Evolutionary conservation across 2,797 vertebrate species (phyloP).

Genomic region (Myiotriccus ornatus): DNA sequence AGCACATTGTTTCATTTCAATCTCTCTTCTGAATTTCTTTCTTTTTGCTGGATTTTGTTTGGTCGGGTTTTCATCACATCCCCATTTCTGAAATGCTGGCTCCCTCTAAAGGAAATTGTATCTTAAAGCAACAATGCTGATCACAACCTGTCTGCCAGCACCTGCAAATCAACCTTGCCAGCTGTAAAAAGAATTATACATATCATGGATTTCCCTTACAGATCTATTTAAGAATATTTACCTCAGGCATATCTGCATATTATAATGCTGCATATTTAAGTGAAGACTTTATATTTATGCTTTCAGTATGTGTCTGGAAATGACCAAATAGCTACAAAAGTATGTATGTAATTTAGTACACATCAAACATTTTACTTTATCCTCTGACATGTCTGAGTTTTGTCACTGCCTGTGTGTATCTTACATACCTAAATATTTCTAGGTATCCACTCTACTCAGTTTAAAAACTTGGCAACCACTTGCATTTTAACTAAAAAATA

Average conservation of each 20-base stretch:
- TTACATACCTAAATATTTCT: neutral
- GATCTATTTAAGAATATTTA: neutral
- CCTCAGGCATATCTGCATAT: neutral
- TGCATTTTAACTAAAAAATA: neutral
- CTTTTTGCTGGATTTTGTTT: neutral
- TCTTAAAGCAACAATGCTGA: neutral
- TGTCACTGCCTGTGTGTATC: neutral
- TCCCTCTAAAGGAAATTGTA: constrained; percentile 60
- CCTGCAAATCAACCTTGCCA: neutral
- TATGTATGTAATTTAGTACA: neutral
- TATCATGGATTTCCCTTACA: neutral
- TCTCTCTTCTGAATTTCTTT: neutral
- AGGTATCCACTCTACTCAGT: neutral
- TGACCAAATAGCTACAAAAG: neutral
- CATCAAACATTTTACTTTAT: neutral
- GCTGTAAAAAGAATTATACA: neutral
- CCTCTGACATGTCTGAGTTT: neutral
- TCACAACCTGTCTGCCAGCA: neutral
- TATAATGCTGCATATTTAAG: neutral
- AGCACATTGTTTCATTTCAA: neutral
- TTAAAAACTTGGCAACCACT: neutral
- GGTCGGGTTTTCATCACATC: neutral
- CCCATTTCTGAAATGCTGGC: constrained; percentile 43
- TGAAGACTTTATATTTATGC: neutral
- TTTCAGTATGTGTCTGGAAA: neutral